These are phyloP conservation scores for Fukomys damarensis DNA, from an alignment of 2,113 vertebrate genomes.

Conservation along the genomic window DNA sequence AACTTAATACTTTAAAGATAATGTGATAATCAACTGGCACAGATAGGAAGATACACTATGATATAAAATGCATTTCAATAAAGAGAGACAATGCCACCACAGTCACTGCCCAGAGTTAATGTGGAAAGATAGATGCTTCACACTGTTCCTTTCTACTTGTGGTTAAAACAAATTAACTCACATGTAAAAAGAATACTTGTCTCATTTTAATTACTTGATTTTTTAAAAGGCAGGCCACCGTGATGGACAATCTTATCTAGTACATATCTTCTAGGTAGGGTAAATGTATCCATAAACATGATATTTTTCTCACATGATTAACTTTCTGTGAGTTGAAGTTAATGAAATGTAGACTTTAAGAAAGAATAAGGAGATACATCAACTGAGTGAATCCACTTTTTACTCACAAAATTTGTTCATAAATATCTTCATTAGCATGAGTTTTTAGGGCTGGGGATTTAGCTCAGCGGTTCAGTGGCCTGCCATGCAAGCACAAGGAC, in stretches of 20 bases:
- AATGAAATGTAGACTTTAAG: background rate
- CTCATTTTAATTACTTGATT: background rate
- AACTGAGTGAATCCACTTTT: background rate
- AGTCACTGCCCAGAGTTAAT: conserved; percentile 27
- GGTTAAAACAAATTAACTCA: conserved; percentile 29
- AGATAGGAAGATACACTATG: conserved; percentile 41
- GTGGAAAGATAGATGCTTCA: background rate
- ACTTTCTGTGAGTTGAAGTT: background rate
- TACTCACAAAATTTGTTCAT: background rate
- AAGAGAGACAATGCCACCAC: background rate
- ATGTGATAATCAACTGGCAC: conserved; percentile 52
- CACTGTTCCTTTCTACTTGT: background rate
- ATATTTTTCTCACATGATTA: background rate
- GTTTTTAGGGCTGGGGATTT: background rate
- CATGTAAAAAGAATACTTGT: background rate
- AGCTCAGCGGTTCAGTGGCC: too few species aligned
- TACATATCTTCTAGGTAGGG: background rate
- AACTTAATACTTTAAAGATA: conserved; percentile 53
- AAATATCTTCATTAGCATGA: background rate
- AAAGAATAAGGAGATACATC: background rate
- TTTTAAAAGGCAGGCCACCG: background rate
- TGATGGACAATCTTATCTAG: background rate
- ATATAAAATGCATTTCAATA: conserved; percentile 54
- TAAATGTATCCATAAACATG: background rate
- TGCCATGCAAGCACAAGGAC: too few species aligned